Evolutionary conservation across 2,113 vertebrate species (phyloP).

Genomic region (Pseudopipra pipra): DNA sequence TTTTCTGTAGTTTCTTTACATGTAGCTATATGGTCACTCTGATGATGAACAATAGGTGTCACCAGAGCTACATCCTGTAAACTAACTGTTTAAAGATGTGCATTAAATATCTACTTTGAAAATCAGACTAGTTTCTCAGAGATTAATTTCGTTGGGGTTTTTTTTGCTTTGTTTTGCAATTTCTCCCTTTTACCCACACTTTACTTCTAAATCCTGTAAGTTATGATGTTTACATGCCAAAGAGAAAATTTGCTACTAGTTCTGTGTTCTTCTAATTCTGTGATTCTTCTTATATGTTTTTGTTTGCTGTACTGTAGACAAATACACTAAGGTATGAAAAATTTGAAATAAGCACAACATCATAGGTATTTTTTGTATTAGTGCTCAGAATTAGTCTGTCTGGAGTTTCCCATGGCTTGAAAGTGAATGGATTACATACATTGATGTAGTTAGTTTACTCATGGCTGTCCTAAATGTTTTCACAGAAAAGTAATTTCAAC

Average conservation of each 20-base stretch:
- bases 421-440: neutral
- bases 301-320: neutral
- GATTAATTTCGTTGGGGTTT: neutral
- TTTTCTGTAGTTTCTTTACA: neutral
- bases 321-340: neutral
- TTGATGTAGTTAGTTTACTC: neutral
- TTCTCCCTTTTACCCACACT: neutral
- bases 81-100: neutral
- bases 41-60: constrained; percentile 40
- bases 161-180: neutral
- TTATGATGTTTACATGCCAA: neutral
- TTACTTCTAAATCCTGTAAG: neutral
- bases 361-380: neutral
- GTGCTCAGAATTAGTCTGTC: neutral
- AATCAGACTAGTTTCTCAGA: neutral
- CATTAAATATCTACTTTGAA: neutral
- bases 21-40: neutral
- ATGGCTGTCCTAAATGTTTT: neutral
- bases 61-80: constrained; percentile 51
- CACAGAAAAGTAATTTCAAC: neutral
- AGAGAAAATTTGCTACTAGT: neutral
- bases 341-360: neutral
- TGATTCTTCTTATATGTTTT: neutral
- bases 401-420: neutral
- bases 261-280: neutral